phyloP scores from a whole-genome alignment of 2,113 vertebrate species.

The Callithrix jacchus region DNA sequence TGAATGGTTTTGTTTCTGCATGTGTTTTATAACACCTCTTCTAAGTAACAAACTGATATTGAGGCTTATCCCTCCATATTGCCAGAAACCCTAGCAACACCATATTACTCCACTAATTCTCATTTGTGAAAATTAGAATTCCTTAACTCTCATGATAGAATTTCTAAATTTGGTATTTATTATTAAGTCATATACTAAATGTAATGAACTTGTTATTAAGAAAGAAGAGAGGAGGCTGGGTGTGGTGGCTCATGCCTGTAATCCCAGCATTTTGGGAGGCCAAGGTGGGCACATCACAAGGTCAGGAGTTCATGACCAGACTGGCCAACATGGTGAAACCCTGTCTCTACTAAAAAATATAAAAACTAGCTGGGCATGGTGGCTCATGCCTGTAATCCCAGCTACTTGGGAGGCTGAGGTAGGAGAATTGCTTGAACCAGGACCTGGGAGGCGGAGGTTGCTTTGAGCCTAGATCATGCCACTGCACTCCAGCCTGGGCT shows the following conservation, averaged over 20 bases:
- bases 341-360: too few relatives aligned
- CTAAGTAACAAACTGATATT: neutral
- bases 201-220: conserved; percentile 11
- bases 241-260: neutral
- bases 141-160: neutral
- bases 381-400: too few relatives aligned
- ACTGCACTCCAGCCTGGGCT: neutral
- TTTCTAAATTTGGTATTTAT: conserved; percentile 8
- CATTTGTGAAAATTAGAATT: neutral
- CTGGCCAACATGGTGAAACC: too few relatives aligned
- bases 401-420: too few relatives aligned
- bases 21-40: conserved; percentile 54
- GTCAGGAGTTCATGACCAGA: too few relatives aligned
- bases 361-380: too few relatives aligned
- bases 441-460: too few relatives aligned
- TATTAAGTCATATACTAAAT: neutral
- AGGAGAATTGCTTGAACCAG: too few relatives aligned
- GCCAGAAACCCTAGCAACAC: conserved; percentile 17
- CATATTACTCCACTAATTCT: conserved; percentile 23
- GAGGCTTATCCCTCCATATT: conserved; percentile 30
- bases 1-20: conserved; percentile 61
- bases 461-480: too few relatives aligned
- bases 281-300: too few relatives aligned
- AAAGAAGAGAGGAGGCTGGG: neutral
- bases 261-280: too few relatives aligned